Conservation (phyloP, 1,140 invertebrate genomes). For the Habropoda laboriosa region DNA sequence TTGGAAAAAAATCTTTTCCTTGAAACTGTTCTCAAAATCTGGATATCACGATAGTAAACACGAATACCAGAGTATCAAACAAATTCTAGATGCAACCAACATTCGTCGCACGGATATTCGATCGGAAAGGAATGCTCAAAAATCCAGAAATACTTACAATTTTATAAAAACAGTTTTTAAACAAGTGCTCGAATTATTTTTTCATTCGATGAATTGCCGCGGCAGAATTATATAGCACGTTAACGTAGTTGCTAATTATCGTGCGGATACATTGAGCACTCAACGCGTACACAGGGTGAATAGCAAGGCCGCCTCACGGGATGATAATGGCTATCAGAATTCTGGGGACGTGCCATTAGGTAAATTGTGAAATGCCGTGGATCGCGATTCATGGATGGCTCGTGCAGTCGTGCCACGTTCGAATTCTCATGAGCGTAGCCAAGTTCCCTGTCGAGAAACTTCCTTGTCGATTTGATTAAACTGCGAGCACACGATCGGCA, state of each 20-base stretch:
- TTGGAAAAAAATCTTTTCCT: no score
- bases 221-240: not conserved
- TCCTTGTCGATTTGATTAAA: conserved; percentile 55
- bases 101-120: no score
- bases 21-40: no score
- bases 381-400: conserved; percentile 46
- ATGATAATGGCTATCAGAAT: conserved; percentile 69
- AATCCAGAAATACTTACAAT: no score
- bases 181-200: not conserved
- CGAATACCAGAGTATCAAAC: no score
- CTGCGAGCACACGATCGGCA: conserved; percentile 22
- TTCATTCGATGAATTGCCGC: not conserved
- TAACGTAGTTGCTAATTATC: conserved; percentile 54
- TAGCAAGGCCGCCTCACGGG: conserved; percentile 22
- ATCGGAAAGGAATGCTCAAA: no score
- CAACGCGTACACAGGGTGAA: conserved; percentile 18
- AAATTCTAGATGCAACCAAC: no score
- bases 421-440: conserved; percentile 61
- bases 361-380: conserved; percentile 68
- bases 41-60: no score
- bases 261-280: conserved; percentile 22
- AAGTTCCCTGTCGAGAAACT: conserved; percentile 44
- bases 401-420: conserved; percentile 62
- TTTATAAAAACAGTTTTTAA: no score
- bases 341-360: conserved; percentile 68